phyloP scores from a whole-genome alignment of 1,140 invertebrate species.

The Eurosta solidaginis region DNA sequence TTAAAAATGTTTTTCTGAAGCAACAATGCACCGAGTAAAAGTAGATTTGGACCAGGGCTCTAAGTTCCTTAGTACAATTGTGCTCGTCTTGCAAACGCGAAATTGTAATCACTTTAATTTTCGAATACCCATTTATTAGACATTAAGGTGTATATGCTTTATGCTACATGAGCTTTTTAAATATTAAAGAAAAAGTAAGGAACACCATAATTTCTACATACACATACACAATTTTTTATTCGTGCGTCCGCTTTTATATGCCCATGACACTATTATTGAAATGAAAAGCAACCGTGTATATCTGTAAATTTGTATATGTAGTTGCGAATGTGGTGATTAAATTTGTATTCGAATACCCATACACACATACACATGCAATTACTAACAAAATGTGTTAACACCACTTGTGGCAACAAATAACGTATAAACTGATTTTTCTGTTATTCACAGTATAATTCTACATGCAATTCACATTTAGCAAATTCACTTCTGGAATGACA shows the following conservation, averaged over 20 bases:
- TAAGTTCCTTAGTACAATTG: too few relatives aligned
- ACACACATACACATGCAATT: background rate
- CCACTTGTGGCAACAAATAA: background rate
- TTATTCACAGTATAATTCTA: background rate
- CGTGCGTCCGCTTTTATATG: background rate
- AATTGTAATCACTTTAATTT: too few relatives aligned
- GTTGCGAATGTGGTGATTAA: background rate
- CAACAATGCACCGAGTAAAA: too few relatives aligned
- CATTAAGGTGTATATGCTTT: too few relatives aligned
- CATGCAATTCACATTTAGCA: slow-evolving; percentile 3
- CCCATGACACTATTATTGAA: slow-evolving; percentile 19
- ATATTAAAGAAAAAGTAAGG: too few relatives aligned
- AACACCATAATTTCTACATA: too few relatives aligned
- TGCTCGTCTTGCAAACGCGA: too few relatives aligned
- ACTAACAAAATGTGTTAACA: slow-evolving; percentile 11
- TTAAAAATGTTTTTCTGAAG: too few relatives aligned
- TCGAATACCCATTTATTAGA: too few relatives aligned
- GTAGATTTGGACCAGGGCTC: too few relatives aligned
- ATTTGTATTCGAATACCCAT: too few relatives aligned
- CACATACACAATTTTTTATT: background rate
- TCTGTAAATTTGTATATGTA: background rate
- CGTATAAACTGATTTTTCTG: background rate
- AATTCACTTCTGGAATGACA: background rate
- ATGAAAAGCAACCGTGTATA: background rate
- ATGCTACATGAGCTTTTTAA: too few relatives aligned